Evolutionary conservation across 2,113 vertebrate genomes (phyloP), one percentile per base, ranked within the genome.

Genomic region (Puffinus mauretanicus): DNA sequence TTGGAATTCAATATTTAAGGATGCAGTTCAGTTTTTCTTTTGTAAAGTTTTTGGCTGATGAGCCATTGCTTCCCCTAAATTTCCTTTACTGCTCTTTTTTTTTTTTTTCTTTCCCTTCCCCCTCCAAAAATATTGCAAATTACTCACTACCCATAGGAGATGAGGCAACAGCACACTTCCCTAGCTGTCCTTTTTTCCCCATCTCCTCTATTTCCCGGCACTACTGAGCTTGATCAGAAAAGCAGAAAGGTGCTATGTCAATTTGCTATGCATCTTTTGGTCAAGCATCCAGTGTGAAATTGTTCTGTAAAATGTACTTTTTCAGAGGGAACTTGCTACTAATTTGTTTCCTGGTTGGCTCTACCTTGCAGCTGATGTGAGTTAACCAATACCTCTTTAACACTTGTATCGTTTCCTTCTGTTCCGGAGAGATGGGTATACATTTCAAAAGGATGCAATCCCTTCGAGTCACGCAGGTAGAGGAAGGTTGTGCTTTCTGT

Each of bases 281-380:
- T 96, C 93, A 91, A 86, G 89, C 81, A 85, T 52, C 87, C 77
- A 57, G 75, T 97, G 87, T 96, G 91, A 97, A 94, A 94, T 93
- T 97, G 82, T 97, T 95, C 83, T 90, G 71, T 85, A 83, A 93
- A 91, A 94, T 80, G 51, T 55, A 47, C 47, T 87, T 94, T 79
- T 87, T 93, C 82, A 91, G 81, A 72, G 54, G 58, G 75, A 72
- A 29, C 71, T 88, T 9, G 4, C 70, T 93, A 62, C 78, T 94
- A 36, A 82, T 94, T 90, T 97, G 47, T 90, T 85, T 96, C 78
- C 78, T 65, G 81, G 54, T 91, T 90, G 89, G 55, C 58, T 71
- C 78, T 71, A 12, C 54, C 67, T 93, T 90, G 71, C 52, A 55
- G 71, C 38, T 89, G 77, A 70, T 49, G 36, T 70, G 71, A 18